These are phyloP conservation scores for Podilymbus podiceps DNA, from an alignment of 2,113 vertebrate species.

Conservation along the genomic window DNA sequence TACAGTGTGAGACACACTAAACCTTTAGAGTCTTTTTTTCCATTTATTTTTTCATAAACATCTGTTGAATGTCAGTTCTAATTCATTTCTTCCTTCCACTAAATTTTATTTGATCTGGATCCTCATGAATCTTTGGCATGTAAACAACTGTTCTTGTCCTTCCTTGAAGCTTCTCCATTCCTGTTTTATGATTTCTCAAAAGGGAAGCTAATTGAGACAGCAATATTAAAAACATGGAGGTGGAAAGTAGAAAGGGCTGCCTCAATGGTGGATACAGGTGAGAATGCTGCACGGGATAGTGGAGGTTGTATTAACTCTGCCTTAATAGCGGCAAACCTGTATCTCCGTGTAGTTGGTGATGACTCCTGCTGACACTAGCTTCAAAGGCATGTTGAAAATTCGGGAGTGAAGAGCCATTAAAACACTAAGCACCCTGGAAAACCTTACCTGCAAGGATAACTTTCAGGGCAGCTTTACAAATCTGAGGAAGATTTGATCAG, in stretches of 20 bases:
- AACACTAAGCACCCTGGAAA: neutral
- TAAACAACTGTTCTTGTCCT: neutral
- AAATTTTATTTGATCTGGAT: neutral
- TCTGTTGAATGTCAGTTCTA: conserved; percentile 18
- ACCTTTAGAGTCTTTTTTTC: neutral
- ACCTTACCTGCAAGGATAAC: neutral
- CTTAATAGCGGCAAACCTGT: rapidly evolving
- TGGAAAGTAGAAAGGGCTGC: neutral
- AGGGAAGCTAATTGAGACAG: neutral
- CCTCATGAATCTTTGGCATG: neutral
- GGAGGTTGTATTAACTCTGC: neutral
- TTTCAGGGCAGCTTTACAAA: neutral
- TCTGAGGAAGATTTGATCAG: neutral
- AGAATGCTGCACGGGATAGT: neutral
- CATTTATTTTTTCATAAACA: conserved; percentile 10
- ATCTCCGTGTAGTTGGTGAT: neutral
- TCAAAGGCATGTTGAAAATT: neutral
- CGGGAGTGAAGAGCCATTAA: neutral
- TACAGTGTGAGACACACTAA: neutral
- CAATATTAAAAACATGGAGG: neutral
- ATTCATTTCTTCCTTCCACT: neutral
- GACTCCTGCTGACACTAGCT: neutral
- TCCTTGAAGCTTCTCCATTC: neutral
- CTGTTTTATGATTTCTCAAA: neutral
- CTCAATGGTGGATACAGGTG: neutral